Conservation (phyloP, 2,797 vertebrate genomes). For the Stomatorhinus walkeri region DNA sequence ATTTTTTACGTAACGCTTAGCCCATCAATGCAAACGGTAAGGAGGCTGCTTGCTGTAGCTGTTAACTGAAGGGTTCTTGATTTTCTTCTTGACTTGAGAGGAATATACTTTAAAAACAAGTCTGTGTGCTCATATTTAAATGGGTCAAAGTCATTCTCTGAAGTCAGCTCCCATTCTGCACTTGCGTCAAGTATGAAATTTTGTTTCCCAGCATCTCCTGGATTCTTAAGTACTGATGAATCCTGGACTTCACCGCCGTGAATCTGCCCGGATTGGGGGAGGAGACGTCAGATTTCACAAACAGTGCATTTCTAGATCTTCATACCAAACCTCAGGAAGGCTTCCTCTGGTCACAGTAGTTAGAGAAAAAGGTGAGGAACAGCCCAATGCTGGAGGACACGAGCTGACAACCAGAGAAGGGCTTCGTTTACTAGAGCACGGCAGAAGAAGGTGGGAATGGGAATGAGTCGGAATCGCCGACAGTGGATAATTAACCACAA, state of each 20-base stretch:
- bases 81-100: conserved; percentile 17
- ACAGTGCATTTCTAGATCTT: not conserved
- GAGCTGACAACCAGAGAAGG: not conserved
- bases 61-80: not conserved
- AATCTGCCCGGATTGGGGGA: not conserved
- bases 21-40: conserved; percentile 31
- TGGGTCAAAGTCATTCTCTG: not conserved
- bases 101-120: conserved; percentile 12
- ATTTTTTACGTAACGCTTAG: conserved; percentile 35
- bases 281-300: not conserved
- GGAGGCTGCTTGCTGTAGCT: not conserved
- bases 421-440: not conserved
- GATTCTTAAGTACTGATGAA: not conserved
- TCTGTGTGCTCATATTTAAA: not conserved
- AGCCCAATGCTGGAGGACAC: not conserved
- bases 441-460: conserved; percentile 13
- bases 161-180: not conserved
- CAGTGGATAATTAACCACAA: conserved; percentile 33
- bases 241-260: not conserved
- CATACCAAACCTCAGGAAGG: not conserved
- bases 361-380: not conserved
- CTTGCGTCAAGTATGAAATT: not conserved
- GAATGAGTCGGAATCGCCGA: conserved; percentile 15
- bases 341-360: not conserved
- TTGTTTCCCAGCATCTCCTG: not conserved